Percentiles rank a stretch among this genome's conserved stretches.
phyloP scores from a whole-genome alignment of 1,140 invertebrate species.

The Grapholita molesta region DNA sequence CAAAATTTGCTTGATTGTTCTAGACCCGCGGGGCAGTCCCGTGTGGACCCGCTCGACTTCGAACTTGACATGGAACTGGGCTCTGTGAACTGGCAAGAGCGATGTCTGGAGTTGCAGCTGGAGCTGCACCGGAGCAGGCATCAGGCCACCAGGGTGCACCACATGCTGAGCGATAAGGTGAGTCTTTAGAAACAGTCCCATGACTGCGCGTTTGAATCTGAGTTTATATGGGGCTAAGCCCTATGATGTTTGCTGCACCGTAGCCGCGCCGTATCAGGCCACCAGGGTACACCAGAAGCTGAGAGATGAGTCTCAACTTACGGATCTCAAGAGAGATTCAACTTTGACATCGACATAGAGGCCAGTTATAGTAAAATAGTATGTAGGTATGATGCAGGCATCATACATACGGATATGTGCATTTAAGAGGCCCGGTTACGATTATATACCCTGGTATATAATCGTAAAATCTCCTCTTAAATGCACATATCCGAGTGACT shows the following conservation, averaged over 20 bases:
- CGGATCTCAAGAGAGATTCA: not conserved
- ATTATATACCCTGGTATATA: too few relatives aligned
- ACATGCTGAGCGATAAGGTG: slow-evolving; percentile 93
- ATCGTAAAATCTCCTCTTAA: too few relatives aligned
- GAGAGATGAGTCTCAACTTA: slow-evolving; percentile 82
- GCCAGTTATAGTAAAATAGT: too few relatives aligned
- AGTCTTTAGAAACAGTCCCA: not conserved
- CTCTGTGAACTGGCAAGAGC: slow-evolving; percentile 88
- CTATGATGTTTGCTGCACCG: too few relatives aligned
- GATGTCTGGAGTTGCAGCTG: slow-evolving; percentile 89
- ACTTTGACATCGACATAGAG: too few relatives aligned
- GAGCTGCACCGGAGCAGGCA: slow-evolving; percentile 89
- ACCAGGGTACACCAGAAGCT: slow-evolving; percentile 91
- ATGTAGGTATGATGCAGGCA: too few relatives aligned
- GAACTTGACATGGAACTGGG: slow-evolving; percentile 60
- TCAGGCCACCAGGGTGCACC: slow-evolving; percentile 90
- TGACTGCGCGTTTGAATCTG: too few relatives aligned
- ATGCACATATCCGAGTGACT: too few relatives aligned
- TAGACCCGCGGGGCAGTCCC: slow-evolving; percentile 60
- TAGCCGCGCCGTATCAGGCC: slow-evolving; percentile 88
- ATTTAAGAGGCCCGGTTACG: too few relatives aligned
- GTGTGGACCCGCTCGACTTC: slow-evolving; percentile 76
- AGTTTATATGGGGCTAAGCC: too few relatives aligned
- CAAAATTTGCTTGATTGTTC: slow-evolving; percentile 17
- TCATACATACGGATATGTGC: too few relatives aligned